Evolutionary conservation across 2,888 invertebrate genomes (phyloP).

Genomic region (Temnothorax rugatulus): DNA sequence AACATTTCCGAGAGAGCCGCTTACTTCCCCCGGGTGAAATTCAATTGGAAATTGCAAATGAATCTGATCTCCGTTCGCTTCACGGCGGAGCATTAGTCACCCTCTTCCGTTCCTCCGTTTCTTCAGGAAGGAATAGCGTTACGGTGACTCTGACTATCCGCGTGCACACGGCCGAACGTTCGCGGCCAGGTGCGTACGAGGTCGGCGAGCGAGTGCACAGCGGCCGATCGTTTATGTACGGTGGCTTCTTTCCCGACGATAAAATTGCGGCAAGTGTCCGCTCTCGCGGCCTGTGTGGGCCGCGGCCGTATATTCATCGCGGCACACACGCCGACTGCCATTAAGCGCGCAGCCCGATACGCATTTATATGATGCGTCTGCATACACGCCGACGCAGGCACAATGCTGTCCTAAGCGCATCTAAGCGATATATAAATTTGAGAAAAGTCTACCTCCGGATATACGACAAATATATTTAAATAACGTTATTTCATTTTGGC

Average conservation of each 20-base stretch:
- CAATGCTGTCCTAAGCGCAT: not conserved
- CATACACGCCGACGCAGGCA: not conserved
- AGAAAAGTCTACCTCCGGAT: not conserved
- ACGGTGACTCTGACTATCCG: conserved; percentile 11
- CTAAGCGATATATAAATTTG: not conserved
- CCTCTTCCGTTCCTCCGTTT: conserved; percentile 43
- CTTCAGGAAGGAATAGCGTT: conserved; percentile 38
- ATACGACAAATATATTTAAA: not conserved
- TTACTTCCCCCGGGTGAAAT: conserved; percentile 29
- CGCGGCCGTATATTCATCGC: conserved; percentile 74
- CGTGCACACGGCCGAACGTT: conserved; percentile 21
- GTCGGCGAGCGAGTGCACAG: conserved; percentile 74
- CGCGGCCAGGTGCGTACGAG: conserved; percentile 80
- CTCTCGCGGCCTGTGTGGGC: conserved; percentile 75
- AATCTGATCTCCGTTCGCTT: conserved; percentile 51
- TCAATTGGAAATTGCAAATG: conserved; percentile 57
- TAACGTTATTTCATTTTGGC: not conserved
- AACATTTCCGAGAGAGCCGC: conserved; percentile 47
- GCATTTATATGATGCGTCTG: conserved; percentile 72
- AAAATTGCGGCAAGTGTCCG: conserved; percentile 80
- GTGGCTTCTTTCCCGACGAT: conserved; percentile 82
- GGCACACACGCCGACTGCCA: conserved; percentile 70
- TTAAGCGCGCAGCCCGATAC: conserved; percentile 72
- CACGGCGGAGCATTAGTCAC: conserved; percentile 50
- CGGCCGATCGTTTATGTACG: conserved; percentile 83